Evolutionary conservation across 2,888 invertebrate species (phyloP).

Genomic region (Trissonchulus latispiculum): DNA sequence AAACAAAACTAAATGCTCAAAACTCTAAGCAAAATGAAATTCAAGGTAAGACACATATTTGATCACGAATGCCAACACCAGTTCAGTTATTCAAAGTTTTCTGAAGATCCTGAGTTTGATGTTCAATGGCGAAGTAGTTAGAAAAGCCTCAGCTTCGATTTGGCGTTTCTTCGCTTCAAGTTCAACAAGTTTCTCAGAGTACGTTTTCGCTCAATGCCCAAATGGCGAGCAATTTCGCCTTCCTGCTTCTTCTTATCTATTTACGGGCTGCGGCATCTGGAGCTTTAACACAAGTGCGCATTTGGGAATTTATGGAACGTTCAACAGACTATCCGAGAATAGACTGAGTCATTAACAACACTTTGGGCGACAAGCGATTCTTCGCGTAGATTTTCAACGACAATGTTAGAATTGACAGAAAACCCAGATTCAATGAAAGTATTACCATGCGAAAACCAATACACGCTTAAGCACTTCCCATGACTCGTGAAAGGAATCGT

Average conservation of each 20-base stretch:
- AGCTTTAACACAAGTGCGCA: not conserved
- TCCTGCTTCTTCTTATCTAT: not conserved
- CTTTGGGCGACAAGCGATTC: slow-evolving; percentile 3
- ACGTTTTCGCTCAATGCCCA: not conserved
- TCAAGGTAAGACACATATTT: no score
- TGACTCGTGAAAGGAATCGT: not conserved
- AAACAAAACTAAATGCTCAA: no score
- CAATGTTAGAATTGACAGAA: not conserved
- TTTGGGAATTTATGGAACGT: not conserved
- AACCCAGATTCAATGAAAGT: not conserved
- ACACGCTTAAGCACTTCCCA: not conserved
- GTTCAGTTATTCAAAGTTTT: no score
- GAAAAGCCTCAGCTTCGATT: no score
- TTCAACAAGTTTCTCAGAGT: slow-evolving; percentile 1
- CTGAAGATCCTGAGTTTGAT: no score
- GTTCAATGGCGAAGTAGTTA: no score
- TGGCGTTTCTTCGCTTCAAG: not conserved
- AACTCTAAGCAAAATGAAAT: no score
- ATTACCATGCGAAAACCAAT: not conserved
- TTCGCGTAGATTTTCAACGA: not conserved
- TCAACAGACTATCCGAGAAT: slow-evolving; percentile 4
- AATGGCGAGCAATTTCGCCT: not conserved
- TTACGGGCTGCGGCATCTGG: not conserved
- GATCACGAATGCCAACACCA: no score
- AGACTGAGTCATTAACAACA: not conserved